Percentiles rank a stretch among this genome's conserved stretches.
These are phyloP conservation scores for Trichoplusia ni DNA, from an alignment of 1,140 invertebrate species.

Conservation along the genomic window DNA sequence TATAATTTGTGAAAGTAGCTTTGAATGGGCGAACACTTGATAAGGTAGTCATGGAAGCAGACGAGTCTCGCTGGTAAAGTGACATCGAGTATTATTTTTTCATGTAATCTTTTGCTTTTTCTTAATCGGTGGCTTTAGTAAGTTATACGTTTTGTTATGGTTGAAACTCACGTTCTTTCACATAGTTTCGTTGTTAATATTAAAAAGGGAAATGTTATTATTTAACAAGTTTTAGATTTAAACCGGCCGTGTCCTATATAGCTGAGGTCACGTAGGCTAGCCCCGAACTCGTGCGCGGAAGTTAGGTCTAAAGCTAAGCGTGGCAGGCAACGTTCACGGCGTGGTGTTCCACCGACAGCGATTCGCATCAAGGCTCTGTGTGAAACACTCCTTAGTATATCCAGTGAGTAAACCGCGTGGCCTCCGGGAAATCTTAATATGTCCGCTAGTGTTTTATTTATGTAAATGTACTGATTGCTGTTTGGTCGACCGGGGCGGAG, in stretches of 20 bases:
- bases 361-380: not conserved
- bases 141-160: slow-evolving; percentile 3
- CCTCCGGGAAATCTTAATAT: not conserved
- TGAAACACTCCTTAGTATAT: not conserved
- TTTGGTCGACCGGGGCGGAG: not conserved
- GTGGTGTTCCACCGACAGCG: not conserved
- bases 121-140: slow-evolving; percentile 15
- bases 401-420: slow-evolving; percentile 11
- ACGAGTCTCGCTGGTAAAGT: slow-evolving; percentile 6
- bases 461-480: slow-evolving; percentile 9
- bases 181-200: not conserved
- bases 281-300: not conserved
- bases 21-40: slow-evolving; percentile 1
- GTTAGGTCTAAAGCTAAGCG: too few relatives aligned
- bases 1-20: slow-evolving; percentile 15
- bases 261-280: slow-evolving; percentile 5
- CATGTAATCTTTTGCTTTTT: slow-evolving; percentile 6
- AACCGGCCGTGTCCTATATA: not conserved
- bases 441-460: slow-evolving; percentile 3
- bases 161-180: not conserved
- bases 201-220: too few relatives aligned
- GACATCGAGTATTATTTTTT: slow-evolving; percentile 28
- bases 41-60: not conserved
- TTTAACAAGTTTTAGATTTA: not conserved
- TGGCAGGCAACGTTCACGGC: not conserved